phyloP scores from a whole-genome alignment of 1,140 invertebrate genomes.

The Lamellibrachia luymesi region DNA sequence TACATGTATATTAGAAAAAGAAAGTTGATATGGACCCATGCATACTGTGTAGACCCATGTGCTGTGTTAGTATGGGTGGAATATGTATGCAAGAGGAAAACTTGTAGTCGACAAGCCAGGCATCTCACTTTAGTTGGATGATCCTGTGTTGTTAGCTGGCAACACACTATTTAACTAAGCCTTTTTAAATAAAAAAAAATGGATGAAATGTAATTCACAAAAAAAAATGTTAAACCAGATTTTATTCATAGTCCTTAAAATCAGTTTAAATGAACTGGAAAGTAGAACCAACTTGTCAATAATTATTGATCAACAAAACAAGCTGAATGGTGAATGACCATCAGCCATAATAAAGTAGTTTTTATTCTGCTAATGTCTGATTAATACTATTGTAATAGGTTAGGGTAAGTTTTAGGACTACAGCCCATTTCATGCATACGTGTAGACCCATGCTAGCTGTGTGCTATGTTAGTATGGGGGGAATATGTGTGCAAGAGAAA shows the following conservation, averaged over 20 bases:
- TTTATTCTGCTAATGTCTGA: neutral
- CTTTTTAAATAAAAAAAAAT: too few species aligned
- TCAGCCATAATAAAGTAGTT: neutral
- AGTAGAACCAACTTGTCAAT: neutral
- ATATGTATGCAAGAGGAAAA: too few species aligned
- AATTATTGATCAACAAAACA: neutral
- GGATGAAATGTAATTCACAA: too few species aligned
- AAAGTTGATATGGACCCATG: neutral
- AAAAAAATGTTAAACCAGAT: too few species aligned
- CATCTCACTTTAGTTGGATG: neutral
- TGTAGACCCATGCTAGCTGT: neutral
- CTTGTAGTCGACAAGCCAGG: neutral
- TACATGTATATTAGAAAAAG: neutral
- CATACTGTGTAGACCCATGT: neutral
- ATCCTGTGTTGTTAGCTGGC: neutral
- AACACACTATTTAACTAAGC: neutral
- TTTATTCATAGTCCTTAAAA: too few species aligned
- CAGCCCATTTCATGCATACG: neutral
- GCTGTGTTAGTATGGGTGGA: too few species aligned
- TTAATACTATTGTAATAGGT: neutral
- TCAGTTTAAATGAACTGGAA: too few species aligned
- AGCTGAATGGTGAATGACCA: neutral
- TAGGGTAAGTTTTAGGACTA: neutral
- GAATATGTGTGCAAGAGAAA: neutral
- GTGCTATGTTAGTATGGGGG: neutral